These are phyloP conservation scores for Aepyceros melampus DNA, from an alignment of 2,113 vertebrate species.

Conservation along the genomic window DNA sequence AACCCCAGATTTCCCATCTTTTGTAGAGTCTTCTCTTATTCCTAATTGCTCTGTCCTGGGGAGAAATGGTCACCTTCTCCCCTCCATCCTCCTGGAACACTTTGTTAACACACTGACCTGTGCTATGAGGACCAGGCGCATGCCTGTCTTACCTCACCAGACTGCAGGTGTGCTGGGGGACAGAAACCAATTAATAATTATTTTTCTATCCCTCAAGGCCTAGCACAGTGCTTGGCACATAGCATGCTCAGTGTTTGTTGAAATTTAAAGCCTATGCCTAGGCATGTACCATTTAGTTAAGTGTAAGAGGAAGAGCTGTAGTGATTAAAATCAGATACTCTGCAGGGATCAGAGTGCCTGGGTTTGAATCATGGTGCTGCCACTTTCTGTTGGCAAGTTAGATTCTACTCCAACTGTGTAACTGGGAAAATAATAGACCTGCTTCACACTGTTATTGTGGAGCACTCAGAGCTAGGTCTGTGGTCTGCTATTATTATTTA, in stretches of 20 bases:
- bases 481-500: background rate
- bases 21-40: background rate
- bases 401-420: background rate
- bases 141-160: background rate
- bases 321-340: background rate
- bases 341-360: background rate
- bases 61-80: background rate
- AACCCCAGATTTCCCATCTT: background rate
- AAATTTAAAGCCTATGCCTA: background rate
- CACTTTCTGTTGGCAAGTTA: background rate
- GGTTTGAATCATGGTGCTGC: background rate
- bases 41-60: background rate
- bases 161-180: background rate
- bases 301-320: background rate
- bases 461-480: background rate
- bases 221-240: background rate
- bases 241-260: background rate
- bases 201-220: background rate
- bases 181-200: background rate
- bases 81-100: background rate
- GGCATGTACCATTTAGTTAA: background rate
- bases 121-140: background rate
- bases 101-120: accelerated
- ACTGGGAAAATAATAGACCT: background rate
- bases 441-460: background rate